These are phyloP conservation scores for Rachycentron canadum DNA, from an alignment of 2,797 vertebrate genomes.

Conservation along the genomic window DNA sequence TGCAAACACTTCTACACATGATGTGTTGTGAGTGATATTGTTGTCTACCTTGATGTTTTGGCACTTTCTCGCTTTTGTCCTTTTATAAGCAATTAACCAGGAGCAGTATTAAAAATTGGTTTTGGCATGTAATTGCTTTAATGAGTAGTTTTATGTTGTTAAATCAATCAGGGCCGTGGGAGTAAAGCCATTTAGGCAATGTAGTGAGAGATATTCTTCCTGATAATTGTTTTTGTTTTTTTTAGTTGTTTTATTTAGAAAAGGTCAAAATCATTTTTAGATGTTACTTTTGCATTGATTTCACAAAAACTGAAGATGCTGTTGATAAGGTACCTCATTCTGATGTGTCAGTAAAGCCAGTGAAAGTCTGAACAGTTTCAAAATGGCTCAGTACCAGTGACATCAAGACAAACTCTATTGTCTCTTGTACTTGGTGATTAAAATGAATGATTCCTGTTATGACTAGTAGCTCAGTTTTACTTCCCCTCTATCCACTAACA, in stretches of 20 bases:
- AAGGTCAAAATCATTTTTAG: not conserved
- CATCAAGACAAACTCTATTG: slow-evolving; percentile 72
- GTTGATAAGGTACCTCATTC: slow-evolving; percentile 33
- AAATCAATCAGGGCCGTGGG: not conserved
- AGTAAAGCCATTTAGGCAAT: not conserved
- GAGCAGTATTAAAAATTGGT: not conserved
- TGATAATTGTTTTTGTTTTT: not conserved
- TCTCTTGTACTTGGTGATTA: slow-evolving; percentile 70
- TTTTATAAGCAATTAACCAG: not conserved
- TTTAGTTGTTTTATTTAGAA: slow-evolving; percentile 8
- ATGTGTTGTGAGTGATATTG: not conserved
- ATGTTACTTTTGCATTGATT: slow-evolving; percentile 1
- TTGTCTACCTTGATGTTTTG: not conserved
- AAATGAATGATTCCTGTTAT: slow-evolving; percentile 82
- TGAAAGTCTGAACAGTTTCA: slow-evolving; percentile 67
- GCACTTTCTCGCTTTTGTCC: not conserved
- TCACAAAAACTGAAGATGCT: slow-evolving; percentile 16
- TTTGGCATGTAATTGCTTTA: not conserved
- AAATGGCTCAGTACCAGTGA: slow-evolving; percentile 57
- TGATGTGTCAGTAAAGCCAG: slow-evolving; percentile 44
- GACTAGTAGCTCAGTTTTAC: slow-evolving; percentile 63
- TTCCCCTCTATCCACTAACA: slow-evolving; percentile 62
- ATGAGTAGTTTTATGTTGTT: not conserved
- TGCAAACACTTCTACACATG: not conserved
- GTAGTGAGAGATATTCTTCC: not conserved